A percentile compares a stretch with the other conserved stretches of the same genome.
phyloP scores from a whole-genome alignment of 2,113 vertebrate genomes.

The Geococcyx californianus region DNA sequence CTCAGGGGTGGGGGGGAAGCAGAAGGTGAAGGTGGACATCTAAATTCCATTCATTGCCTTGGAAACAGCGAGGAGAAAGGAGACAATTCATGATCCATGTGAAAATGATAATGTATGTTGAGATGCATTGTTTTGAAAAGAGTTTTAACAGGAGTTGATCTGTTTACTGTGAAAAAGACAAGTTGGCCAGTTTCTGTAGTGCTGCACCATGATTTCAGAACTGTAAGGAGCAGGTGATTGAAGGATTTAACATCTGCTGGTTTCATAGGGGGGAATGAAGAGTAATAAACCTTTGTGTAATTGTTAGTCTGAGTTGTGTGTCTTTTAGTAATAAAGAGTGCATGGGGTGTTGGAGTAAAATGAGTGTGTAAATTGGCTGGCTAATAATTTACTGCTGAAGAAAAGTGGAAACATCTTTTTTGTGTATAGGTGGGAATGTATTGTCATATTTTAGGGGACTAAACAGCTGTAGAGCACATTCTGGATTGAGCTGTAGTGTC shows the following conservation, averaged over 20 bases:
- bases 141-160: neutral
- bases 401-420: neutral
- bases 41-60: neutral
- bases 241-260: neutral
- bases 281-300: neutral
- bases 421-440: neutral
- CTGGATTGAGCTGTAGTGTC: neutral
- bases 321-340: neutral
- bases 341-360: neutral
- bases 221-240: conserved; percentile 35
- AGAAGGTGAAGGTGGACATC: neutral
- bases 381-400: neutral
- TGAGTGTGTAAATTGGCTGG: neutral
- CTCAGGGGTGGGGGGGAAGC: neutral
- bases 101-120: neutral
- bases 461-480: neutral
- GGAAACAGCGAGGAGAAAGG: neutral
- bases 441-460: neutral
- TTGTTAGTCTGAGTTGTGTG: neutral
- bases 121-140: neutral
- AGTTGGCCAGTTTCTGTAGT: neutral
- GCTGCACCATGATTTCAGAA: neutral
- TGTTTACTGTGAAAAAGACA: neutral
- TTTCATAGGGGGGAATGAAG: neutral
- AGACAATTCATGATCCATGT: neutral